Conservation (phyloP, 2,113 vertebrate genomes). For the Anarhynchus alexandrinus region DNA sequence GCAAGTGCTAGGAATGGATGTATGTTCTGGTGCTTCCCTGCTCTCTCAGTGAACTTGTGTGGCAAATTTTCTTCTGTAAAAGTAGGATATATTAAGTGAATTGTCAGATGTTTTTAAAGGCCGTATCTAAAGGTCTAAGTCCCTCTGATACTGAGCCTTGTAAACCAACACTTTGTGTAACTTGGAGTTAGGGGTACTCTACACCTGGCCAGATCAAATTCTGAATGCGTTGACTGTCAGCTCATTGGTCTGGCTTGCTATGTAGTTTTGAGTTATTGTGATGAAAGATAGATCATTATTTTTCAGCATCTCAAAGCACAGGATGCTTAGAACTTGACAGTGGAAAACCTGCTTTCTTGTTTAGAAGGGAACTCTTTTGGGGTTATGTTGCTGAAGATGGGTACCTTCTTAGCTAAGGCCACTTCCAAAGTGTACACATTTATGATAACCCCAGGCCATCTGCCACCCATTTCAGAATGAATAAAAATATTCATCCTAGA, state of each 20-base stretch:
- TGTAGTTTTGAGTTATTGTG: background rate
- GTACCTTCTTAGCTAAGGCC: conserved; percentile 25
- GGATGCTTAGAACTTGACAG: background rate
- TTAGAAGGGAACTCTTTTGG: background rate
- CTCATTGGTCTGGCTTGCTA: background rate
- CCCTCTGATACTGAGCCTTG: background rate
- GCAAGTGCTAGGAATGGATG: background rate
- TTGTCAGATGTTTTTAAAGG: background rate
- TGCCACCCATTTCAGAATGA: conserved; percentile 27
- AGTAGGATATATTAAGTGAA: background rate
- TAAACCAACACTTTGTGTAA: background rate
- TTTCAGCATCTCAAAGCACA: background rate
- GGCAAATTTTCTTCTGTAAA: background rate
- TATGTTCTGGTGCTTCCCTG: background rate
- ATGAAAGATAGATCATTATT: background rate
- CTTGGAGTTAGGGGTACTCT: background rate
- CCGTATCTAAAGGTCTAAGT: background rate
- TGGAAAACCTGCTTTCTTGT: background rate
- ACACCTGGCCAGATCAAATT: background rate
- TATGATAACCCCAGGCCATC: conserved; percentile 64
- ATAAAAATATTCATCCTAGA: conserved; percentile 46
- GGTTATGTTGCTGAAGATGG: background rate
- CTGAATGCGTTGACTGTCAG: background rate
- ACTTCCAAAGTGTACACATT: conserved; percentile 48
- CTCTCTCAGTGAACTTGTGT: background rate